Percentiles rank a stretch among this genome's conserved stretches.
These are phyloP conservation scores for Capreolus pygargus DNA, from an alignment of 2,113 vertebrate species.

Conservation along the genomic window DNA sequence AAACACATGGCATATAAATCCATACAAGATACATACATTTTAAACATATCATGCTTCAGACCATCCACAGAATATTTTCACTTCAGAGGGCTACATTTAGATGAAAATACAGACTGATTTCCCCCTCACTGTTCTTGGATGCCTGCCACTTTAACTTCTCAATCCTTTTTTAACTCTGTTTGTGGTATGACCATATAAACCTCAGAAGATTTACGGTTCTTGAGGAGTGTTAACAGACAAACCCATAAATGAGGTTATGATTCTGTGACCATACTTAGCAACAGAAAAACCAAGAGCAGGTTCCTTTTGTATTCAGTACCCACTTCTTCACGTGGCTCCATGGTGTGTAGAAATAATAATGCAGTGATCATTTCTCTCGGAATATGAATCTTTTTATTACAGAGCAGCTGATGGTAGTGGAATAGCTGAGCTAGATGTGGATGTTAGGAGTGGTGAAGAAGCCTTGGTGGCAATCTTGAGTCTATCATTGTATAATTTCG, in stretches of 20 bases:
- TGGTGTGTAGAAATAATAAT: neutral
- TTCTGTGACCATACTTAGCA: slow-evolving; percentile 54
- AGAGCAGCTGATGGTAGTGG: neutral
- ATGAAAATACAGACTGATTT: neutral
- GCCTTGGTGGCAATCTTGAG: slow-evolving; percentile 4
- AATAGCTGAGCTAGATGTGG: neutral
- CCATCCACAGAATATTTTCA: neutral
- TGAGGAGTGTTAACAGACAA: neutral
- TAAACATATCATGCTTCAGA: neutral
- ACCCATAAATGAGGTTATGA: neutral
- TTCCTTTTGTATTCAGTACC: slow-evolving; percentile 20
- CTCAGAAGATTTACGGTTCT: slow-evolving; percentile 47
- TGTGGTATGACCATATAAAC: neutral
- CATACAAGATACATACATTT: neutral
- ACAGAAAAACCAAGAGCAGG: slow-evolving; percentile 20
- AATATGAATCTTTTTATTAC: neutral
- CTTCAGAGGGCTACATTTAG: neutral
- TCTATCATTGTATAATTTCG: slow-evolving; percentile 2
- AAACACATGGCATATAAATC: neutral
- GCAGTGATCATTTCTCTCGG: neutral
- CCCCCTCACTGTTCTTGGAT: neutral
- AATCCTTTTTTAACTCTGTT: neutral
- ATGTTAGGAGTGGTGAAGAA: neutral
- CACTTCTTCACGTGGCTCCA: slow-evolving; percentile 16
- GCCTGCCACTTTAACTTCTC: neutral